A percentile compares a stretch with the other conserved stretches of the same genome.
These are phyloP conservation scores for Hydroisotoma schaefferi DNA, from an alignment of 2,888 invertebrate species.

Conservation along the genomic window DNA sequence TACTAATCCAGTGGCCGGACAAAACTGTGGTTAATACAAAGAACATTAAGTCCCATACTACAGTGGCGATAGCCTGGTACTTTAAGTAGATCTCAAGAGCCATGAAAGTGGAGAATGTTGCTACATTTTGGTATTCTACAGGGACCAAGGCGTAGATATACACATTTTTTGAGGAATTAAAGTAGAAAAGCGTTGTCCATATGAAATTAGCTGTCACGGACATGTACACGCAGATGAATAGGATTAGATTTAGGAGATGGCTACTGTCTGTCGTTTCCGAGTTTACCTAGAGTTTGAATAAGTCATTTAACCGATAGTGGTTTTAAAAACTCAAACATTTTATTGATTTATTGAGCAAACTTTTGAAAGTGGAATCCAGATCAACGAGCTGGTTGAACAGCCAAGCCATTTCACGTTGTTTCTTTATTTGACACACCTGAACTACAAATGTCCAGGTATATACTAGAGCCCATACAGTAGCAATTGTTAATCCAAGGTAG, in stretches of 20 bases:
- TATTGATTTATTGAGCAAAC: background rate
- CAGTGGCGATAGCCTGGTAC: background rate
- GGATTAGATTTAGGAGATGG: background rate
- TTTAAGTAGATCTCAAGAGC: background rate
- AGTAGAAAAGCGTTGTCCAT: background rate
- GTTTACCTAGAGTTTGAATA: no score
- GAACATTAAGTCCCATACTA: background rate
- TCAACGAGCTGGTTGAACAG: background rate
- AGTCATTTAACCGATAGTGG: no score
- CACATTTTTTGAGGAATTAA: background rate
- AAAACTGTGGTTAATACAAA: background rate
- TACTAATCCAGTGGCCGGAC: background rate
- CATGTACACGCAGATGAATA: background rate
- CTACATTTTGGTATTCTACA: background rate
- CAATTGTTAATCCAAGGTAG: background rate
- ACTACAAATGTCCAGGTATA: background rate
- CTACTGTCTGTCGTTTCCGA: no score
- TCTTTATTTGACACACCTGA: background rate
- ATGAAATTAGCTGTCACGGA: background rate
- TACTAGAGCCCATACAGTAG: background rate
- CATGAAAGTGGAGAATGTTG: background rate
- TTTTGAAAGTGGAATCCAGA: background rate
- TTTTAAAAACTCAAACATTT: no score
- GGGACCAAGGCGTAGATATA: background rate
- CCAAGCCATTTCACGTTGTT: background rate